Evolutionary conservation across 1,140 invertebrate genomes (phyloP).

Genomic region (Lepidurus packardi): DNA sequence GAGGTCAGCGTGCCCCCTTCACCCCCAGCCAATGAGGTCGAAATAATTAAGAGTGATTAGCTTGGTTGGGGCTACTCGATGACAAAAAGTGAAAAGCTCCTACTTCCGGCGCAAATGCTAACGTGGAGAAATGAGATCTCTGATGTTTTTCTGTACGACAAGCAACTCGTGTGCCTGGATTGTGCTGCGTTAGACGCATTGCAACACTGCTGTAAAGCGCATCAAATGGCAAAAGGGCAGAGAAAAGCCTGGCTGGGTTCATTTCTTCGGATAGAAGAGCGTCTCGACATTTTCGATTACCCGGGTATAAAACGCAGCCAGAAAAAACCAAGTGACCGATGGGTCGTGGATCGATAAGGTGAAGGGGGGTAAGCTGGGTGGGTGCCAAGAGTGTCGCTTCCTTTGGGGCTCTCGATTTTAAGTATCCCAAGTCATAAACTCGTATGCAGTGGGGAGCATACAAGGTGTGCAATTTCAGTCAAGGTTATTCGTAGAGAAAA

Average conservation of each 20-base stretch:
- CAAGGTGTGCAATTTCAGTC: slow-evolving; percentile 7
- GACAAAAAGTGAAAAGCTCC: background rate
- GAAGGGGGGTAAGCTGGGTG: no score
- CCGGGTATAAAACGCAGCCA: background rate
- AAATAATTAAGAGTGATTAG: background rate
- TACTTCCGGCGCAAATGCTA: background rate
- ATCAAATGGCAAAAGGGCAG: slow-evolving; percentile 21
- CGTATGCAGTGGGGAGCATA: background rate
- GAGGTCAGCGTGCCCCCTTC: background rate
- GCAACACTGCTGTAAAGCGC: background rate
- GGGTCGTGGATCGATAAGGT: no score
- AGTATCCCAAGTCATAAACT: background rate
- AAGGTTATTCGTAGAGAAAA: background rate
- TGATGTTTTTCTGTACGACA: background rate
- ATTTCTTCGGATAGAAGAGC: background rate
- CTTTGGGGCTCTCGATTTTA: no score
- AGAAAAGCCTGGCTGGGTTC: background rate
- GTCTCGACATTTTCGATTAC: background rate
- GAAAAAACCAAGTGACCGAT: no score
- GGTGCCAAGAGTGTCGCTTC: no score
- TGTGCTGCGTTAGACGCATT: background rate
- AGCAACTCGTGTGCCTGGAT: background rate
- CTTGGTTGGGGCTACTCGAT: background rate
- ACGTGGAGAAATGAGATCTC: slow-evolving; percentile 6
- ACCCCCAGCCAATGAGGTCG: background rate